phyloP scores from a whole-genome alignment of 2,888 invertebrate genomes.

The Hetaerina titia region DNA sequence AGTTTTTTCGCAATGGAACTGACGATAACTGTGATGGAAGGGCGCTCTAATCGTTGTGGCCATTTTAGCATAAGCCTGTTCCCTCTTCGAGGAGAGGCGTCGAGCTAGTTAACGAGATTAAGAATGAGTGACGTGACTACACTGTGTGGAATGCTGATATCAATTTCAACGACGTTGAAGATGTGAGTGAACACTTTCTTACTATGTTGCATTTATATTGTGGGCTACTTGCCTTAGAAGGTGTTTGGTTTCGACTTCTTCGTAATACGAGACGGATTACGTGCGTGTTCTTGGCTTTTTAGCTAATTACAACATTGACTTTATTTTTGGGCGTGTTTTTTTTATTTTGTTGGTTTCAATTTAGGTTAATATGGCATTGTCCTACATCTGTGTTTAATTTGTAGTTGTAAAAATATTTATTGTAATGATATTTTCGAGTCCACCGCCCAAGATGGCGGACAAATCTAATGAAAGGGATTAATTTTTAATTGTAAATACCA shows the following conservation, averaged over 20 bases:
- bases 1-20: not conserved
- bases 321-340: not conserved
- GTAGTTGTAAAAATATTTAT: not conserved
- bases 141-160: not conserved
- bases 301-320: not conserved
- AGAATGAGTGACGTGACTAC: constrained; percentile 43
- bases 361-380: not conserved
- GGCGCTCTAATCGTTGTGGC: constrained; percentile 64
- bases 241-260: not conserved
- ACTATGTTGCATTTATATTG: not conserved
- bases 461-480: constrained; percentile 59
- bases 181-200: constrained; percentile 36
- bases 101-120: constrained; percentile 43
- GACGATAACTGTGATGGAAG: constrained; percentile 39
- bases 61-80: constrained; percentile 55
- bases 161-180: not conserved
- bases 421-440: constrained; percentile 44
- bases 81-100: constrained; percentile 55
- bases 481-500: constrained; percentile 51
- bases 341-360: not conserved
- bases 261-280: not conserved
- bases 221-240: not conserved
- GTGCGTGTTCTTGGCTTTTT: constrained; percentile 21
- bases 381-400: not conserved
- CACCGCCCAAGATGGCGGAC: constrained; percentile 67